Conservation (phyloP, 2,113 vertebrate genomes). For the Neotragus pygmaeus region DNA sequence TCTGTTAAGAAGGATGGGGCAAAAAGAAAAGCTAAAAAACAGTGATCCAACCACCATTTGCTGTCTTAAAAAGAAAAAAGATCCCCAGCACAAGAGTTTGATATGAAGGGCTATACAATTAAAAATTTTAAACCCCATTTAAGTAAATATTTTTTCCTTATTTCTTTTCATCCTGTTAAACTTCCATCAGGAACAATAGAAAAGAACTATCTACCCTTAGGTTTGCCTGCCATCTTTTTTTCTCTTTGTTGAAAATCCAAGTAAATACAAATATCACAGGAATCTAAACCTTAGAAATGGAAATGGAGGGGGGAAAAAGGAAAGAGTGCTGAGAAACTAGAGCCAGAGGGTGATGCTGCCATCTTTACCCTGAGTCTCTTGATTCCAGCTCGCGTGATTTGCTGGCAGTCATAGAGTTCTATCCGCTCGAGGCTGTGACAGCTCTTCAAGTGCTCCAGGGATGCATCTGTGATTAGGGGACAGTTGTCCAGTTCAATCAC, state of each 20-base stretch:
- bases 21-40: neutral
- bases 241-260: slow-evolving; percentile 4
- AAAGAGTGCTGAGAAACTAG: neutral
- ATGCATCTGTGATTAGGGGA: slow-evolving; percentile 97
- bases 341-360: neutral
- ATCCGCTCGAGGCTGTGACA: slow-evolving; percentile 98
- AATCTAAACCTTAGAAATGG: neutral
- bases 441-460: slow-evolving; percentile 97
- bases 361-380: slow-evolving; percentile 95
- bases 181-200: neutral
- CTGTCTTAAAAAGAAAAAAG: neutral
- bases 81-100: neutral
- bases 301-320: neutral
- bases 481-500: slow-evolving; percentile 99
- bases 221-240: neutral
- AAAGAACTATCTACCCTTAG: neutral
- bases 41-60: neutral
- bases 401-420: slow-evolving; percentile 99
- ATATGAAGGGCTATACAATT: neutral
- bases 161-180: neutral
- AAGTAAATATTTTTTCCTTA: neutral
- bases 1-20: neutral
- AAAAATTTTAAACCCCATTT: slow-evolving; percentile 30
- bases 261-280: neutral
- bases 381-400: slow-evolving; percentile 97